Evolutionary conservation across 2,888 invertebrate genomes (phyloP).

Genomic region (Girardia tigrina): DNA sequence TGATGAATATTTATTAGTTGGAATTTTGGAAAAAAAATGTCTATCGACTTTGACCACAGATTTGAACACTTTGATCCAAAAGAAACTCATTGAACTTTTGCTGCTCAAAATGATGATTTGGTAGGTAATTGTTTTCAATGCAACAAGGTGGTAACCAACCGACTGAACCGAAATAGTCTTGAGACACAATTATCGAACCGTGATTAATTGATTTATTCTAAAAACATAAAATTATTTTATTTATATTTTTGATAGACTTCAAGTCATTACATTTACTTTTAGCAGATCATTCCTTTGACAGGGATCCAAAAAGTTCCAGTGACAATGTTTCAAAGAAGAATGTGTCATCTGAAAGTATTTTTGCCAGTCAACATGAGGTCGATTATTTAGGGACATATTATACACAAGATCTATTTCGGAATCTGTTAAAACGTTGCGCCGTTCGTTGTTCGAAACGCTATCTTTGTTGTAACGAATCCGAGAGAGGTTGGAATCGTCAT

Average conservation of each 20-base stretch:
- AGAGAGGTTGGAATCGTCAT: not conserved
- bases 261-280: not conserved
- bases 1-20: too few relatives aligned
- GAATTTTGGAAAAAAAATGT: too few relatives aligned
- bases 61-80: not conserved
- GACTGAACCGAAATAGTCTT: not conserved
- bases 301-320: not conserved
- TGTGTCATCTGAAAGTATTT: conserved; percentile 7
- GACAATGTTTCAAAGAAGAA: not conserved
- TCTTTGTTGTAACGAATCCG: not conserved
- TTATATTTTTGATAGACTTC: too few relatives aligned
- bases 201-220: not conserved
- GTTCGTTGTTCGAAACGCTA: not conserved
- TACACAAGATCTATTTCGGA: conserved; percentile 8
- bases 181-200: not conserved
- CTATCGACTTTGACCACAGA: not conserved
- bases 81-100: not conserved
- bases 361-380: not conserved
- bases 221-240: too few relatives aligned
- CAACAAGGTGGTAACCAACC: not conserved
- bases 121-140: not conserved
- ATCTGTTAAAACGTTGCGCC: not conserved
- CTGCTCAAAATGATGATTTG: not conserved
- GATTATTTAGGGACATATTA: not conserved
- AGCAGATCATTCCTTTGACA: not conserved